Evolutionary conservation across 2,888 invertebrate genomes (phyloP).

Genomic region (Oscheius myriophilus): DNA sequence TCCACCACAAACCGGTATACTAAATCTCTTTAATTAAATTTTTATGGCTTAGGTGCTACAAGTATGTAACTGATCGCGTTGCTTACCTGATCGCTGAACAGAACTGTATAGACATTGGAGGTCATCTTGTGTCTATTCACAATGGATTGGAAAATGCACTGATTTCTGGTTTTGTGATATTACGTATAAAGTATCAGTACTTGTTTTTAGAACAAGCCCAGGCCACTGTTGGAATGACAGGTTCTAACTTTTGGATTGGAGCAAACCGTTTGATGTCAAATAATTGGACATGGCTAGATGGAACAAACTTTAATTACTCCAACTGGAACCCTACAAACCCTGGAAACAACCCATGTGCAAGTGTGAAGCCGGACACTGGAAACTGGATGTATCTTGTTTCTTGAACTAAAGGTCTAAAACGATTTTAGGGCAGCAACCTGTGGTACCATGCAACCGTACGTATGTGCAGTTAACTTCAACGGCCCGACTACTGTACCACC

Average conservation of each 20-base stretch:
- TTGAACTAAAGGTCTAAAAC: not conserved
- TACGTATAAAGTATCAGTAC: not conserved
- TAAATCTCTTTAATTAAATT: too few relatives aligned
- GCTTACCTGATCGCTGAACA: slow-evolving; percentile 24
- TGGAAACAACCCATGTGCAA: slow-evolving; percentile 9
- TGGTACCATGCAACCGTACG: slow-evolving; percentile 8
- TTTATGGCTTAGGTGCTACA: slow-evolving; percentile 15
- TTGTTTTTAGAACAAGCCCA: slow-evolving; percentile 4
- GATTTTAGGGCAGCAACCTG: slow-evolving; percentile 7
- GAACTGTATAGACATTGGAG: slow-evolving; percentile 19
- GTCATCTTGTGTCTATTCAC: slow-evolving; percentile 25
- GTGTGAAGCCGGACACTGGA: not conserved
- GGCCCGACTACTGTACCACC: slow-evolving; percentile 1
- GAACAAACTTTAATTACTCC: slow-evolving; percentile 7
- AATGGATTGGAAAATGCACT: slow-evolving; percentile 32
- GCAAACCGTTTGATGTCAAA: slow-evolving; percentile 25
- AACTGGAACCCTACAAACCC: slow-evolving; percentile 20
- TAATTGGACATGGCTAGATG: slow-evolving; percentile 25
- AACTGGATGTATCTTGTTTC: not conserved
- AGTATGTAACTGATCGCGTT: slow-evolving; percentile 12
- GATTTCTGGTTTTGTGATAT: slow-evolving; percentile 8
- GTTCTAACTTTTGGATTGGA: slow-evolving; percentile 19
- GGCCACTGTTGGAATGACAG: slow-evolving; percentile 11
- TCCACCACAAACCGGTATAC: slow-evolving; percentile 14
- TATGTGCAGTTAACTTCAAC: slow-evolving; percentile 8